These are phyloP conservation scores for Pagetopsis macropterus DNA, from an alignment of 2,797 vertebrate genomes.

Conservation along the genomic window DNA sequence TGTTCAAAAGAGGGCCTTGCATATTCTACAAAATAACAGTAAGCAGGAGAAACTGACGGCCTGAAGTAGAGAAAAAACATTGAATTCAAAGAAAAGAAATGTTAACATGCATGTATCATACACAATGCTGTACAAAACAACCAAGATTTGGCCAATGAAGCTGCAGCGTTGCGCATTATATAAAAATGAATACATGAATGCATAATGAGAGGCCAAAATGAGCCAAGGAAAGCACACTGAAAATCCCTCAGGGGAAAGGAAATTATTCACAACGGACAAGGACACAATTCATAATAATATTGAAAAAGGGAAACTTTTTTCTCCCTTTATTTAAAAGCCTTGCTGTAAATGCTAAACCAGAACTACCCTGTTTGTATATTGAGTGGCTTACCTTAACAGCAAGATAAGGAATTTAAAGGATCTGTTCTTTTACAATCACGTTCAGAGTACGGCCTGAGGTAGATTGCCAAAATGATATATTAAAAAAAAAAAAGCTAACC, in stretches of 20 bases:
- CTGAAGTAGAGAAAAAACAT: conserved; percentile 35
- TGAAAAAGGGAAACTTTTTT: conserved; percentile 58
- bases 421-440: conserved; percentile 10
- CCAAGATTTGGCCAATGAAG: conserved; percentile 67
- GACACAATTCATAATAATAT: conserved; percentile 74
- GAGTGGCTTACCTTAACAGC: conserved; percentile 43
- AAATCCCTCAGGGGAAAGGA: conserved; percentile 67
- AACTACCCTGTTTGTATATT: conserved; percentile 41
- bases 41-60: conserved; percentile 39
- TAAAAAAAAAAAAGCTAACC: conserved; percentile 27
- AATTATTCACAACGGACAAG: conserved; percentile 74
- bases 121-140: conserved; percentile 55
- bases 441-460: conserved; percentile 42
- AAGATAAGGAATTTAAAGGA: conserved; percentile 56
- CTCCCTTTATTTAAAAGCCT: conserved; percentile 57
- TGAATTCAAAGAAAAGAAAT: conserved; percentile 49
- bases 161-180: conserved; percentile 68
- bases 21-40: conserved; percentile 43
- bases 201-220: conserved; percentile 76
- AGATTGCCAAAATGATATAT: conserved; percentile 25
- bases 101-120: conserved; percentile 46
- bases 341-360: conserved; percentile 62
- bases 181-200: conserved; percentile 78
- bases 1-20: conserved; percentile 46
- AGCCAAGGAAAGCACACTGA: conserved; percentile 73